A percentile compares a stretch with the other conserved stretches of the same genome.
Conservation (phyloP, 2,888 invertebrate genomes). For the Cryptocheilus praepositus region DNA sequence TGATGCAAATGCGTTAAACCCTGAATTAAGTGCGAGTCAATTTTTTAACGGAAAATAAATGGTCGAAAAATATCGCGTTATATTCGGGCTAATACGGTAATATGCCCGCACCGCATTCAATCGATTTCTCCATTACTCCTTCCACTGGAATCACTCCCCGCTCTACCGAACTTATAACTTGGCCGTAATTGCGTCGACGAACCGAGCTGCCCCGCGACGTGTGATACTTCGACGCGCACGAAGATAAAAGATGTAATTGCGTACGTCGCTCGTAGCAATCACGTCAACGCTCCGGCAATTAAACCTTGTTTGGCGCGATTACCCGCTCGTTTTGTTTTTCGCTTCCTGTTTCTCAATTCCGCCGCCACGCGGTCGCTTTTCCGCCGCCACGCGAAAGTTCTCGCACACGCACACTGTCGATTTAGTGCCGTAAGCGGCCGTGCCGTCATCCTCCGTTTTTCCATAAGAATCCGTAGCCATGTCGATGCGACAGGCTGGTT, state of each 20-base stretch:
- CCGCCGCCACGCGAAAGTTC: slow-evolving; percentile 47
- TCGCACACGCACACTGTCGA: slow-evolving; percentile 63
- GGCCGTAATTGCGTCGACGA: too few species aligned
- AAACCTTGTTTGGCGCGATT: slow-evolving; percentile 66
- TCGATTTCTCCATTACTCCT: too few species aligned
- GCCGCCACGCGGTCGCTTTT: slow-evolving; percentile 13
- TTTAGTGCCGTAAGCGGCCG: slow-evolving; percentile 51
- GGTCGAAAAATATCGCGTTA: too few species aligned
- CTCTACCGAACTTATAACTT: too few species aligned
- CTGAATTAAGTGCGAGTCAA: too few species aligned
- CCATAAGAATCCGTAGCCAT: slow-evolving; percentile 37
- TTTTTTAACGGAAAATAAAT: too few species aligned
- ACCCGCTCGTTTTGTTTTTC: slow-evolving; percentile 47
- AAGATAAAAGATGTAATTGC: slow-evolving; percentile 59
- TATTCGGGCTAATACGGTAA: too few species aligned
- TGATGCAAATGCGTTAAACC: too few species aligned
- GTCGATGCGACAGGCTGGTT: too few species aligned
- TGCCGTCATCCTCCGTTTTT: slow-evolving; percentile 43
- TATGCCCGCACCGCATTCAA: too few species aligned
- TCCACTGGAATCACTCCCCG: too few species aligned
- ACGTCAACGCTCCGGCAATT: slow-evolving; percentile 68
- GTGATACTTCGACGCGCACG: slow-evolving; percentile 48
- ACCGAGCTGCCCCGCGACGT: slow-evolving; percentile 6
- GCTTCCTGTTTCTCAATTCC: slow-evolving; percentile 26
- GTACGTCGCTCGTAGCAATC: slow-evolving; percentile 40